Conservation (phyloP, 2,888 invertebrate genomes). For the Callimorpha dominula region DNA sequence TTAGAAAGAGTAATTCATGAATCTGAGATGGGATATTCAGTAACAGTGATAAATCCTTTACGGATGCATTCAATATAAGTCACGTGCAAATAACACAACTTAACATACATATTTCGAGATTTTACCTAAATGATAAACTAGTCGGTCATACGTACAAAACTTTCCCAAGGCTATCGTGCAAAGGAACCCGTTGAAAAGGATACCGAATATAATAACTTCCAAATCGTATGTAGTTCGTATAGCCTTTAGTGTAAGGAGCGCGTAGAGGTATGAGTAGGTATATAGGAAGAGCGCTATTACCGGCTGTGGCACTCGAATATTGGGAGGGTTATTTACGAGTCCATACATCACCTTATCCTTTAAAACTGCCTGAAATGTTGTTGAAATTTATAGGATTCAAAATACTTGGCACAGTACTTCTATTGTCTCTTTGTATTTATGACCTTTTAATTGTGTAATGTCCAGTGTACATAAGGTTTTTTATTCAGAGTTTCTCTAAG, state of each 20-base stretch:
- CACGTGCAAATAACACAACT: too few species aligned
- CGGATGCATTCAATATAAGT: not conserved
- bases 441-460: too few species aligned
- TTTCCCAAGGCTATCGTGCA: not conserved
- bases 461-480: too few species aligned
- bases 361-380: not conserved
- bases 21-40: not conserved
- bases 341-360: not conserved
- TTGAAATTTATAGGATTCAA: not conserved
- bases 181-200: constrained; percentile 18
- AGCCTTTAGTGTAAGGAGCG: constrained; percentile 15
- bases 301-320: constrained; percentile 13
- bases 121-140: not conserved
- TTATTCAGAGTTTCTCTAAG: too few species aligned
- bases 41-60: not conserved
- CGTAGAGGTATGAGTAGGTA: constrained; percentile 10
- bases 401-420: not conserved
- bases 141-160: not conserved
- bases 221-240: constrained; percentile 12
- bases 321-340: constrained; percentile 17
- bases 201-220: constrained; percentile 19
- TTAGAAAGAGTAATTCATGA: not conserved
- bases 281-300: constrained; percentile 18
- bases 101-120: not conserved
- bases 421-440: too few species aligned